These are phyloP conservation scores for Pinctada fucata DNA, from an alignment of 2,888 invertebrate genomes.

Conservation along the genomic window DNA sequence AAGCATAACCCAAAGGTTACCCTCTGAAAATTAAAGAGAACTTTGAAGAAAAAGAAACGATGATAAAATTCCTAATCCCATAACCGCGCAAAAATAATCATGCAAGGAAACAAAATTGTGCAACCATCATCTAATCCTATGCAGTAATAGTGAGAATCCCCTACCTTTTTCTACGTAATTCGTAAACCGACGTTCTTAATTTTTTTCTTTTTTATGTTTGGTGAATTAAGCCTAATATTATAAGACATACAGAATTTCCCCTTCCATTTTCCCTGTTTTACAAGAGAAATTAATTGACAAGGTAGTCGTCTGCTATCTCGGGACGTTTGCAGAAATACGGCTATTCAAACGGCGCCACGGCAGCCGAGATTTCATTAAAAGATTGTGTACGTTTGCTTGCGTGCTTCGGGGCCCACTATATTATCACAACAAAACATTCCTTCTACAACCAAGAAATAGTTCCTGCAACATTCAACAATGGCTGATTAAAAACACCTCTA, in stretches of 20 bases:
- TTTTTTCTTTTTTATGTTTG: too few species aligned
- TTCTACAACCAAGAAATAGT: constrained; percentile 6
- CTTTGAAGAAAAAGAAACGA: too few species aligned
- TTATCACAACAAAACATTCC: constrained; percentile 29
- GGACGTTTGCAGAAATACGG: background rate
- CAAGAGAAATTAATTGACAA: background rate
- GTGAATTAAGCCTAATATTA: too few species aligned
- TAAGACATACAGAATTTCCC: background rate
- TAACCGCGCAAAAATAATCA: too few species aligned
- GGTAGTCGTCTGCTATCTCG: background rate
- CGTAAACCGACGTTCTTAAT: too few species aligned
- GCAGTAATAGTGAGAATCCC: too few species aligned
- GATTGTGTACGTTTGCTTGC: constrained; percentile 16
- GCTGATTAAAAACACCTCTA: constrained; percentile 37
- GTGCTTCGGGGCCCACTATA: constrained; percentile 8
- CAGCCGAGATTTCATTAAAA: constrained; percentile 23
- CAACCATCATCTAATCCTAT: too few species aligned
- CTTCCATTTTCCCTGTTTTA: background rate
- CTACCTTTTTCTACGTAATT: too few species aligned
- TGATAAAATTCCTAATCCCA: too few species aligned
- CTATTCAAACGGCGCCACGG: background rate
- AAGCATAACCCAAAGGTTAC: background rate
- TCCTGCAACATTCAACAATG: constrained; percentile 30
- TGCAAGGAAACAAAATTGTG: too few species aligned
- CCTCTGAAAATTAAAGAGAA: background rate